Evolutionary conservation across 2,888 invertebrate species (phyloP).

Genomic region (Orthosia gracilis): DNA sequence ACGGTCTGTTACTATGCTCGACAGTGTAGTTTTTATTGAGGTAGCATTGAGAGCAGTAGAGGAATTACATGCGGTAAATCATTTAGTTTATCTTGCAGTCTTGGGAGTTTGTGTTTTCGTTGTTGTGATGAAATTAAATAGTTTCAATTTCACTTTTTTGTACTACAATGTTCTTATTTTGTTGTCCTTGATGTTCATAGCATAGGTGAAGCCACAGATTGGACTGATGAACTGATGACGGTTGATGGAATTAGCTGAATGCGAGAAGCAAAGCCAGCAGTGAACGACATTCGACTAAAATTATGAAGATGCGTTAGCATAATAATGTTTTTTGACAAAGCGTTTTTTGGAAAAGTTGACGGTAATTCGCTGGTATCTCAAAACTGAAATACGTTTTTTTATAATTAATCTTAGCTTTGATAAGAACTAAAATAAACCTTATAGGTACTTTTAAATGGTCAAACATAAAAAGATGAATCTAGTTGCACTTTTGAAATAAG

Average conservation of each 20-base stretch:
- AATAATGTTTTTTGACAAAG: not conserved
- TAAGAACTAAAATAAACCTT: no score
- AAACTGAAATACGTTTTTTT: not conserved
- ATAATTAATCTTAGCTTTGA: constrained; percentile 1
- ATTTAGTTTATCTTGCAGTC: not conserved
- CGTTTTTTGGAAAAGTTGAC: no score
- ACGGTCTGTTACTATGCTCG: constrained; percentile 55
- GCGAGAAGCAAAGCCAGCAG: no score
- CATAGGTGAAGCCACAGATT: no score
- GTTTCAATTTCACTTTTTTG: not conserved
- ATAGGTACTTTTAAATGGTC: no score
- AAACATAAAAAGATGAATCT: no score
- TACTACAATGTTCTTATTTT: not conserved
- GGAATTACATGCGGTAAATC: constrained; percentile 9
- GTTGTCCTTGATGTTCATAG: no score
- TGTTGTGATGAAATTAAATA: not conserved
- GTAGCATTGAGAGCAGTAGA: not conserved
- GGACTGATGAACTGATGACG: no score
- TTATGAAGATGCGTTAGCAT: no score
- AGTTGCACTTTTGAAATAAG: no score
- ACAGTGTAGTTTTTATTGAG: constrained; percentile 30
- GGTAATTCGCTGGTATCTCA: not conserved
- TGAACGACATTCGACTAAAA: no score
- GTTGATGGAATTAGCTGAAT: no score
- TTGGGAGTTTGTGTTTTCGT: not conserved